Conservation (phyloP, 2,113 vertebrate genomes). For the Tringa solitaria region DNA sequence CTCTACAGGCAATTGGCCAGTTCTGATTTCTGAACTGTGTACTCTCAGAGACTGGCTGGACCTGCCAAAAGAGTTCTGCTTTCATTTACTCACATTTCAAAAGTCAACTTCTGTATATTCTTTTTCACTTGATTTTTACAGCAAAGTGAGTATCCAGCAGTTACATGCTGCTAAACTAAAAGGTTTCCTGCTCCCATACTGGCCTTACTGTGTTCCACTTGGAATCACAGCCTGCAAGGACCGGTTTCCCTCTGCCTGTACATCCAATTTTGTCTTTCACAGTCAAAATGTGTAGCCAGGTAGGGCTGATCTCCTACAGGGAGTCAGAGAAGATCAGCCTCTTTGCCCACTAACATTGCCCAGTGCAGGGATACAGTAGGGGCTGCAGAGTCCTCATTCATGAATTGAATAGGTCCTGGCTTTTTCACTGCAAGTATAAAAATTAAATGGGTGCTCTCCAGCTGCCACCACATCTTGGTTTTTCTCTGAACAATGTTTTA, state of each 20-base stretch:
- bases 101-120: neutral
- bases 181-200: neutral
- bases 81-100: neutral
- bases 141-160: neutral
- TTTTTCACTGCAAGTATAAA: neutral
- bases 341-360: neutral
- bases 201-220: neutral
- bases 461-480: neutral
- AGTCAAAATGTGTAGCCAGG: neutral
- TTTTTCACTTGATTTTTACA: neutral
- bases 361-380: neutral
- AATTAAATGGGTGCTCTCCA: neutral
- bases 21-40: neutral
- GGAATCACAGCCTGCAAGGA: neutral
- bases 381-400: neutral
- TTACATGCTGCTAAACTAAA: neutral
- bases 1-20: neutral
- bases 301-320: neutral
- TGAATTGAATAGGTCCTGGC: neutral
- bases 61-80: neutral
- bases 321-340: neutral
- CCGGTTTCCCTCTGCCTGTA: neutral
- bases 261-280: neutral
- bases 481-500: neutral
- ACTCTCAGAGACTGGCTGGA: neutral